phyloP scores from a whole-genome alignment of 2,797 vertebrate genomes.

The Sciurus vulgaris region DNA sequence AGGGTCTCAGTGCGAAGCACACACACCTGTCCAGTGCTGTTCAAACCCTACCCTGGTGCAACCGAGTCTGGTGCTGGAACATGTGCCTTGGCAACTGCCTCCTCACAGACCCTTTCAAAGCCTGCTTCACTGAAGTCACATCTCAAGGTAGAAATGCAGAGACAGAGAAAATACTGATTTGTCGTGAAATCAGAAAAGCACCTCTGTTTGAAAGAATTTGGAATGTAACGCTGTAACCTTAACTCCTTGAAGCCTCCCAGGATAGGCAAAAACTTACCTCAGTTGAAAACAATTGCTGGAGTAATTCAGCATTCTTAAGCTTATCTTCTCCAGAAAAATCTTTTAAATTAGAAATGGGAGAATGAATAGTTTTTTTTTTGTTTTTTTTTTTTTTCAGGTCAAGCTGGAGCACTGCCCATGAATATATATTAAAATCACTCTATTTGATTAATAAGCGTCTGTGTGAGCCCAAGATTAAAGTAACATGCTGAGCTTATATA shows the following conservation, averaged over 20 bases:
- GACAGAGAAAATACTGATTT: slow-evolving; percentile 23
- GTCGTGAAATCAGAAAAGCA: slow-evolving; percentile 31
- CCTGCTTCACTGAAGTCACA: background rate
- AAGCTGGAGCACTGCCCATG: slow-evolving; percentile 66
- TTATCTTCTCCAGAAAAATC: slow-evolving; percentile 67
- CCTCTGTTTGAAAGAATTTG: slow-evolving; percentile 29
- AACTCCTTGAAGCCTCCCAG: slow-evolving; percentile 44
- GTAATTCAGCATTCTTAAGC: slow-evolving; percentile 74
- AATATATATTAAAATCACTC: slow-evolving; percentile 79
- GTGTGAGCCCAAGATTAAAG: slow-evolving; percentile 73
- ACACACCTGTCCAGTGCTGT: background rate
- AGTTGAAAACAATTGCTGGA: slow-evolving; percentile 69
- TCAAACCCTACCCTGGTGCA: too few relatives aligned
- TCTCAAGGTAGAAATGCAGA: slow-evolving; percentile 4
- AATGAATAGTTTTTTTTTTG: slow-evolving; percentile 53
- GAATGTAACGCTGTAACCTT: slow-evolving; percentile 5
- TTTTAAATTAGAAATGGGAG: slow-evolving; percentile 77
- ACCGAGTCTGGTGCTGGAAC: fast-evolving
- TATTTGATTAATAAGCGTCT: slow-evolving; percentile 74
- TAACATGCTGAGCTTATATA: slow-evolving; percentile 64
- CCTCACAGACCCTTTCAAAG: background rate
- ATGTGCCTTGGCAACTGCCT: background rate
- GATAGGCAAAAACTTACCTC: slow-evolving; percentile 48
- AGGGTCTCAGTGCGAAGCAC: background rate
- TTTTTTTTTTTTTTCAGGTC: slow-evolving; percentile 18